These are phyloP conservation scores for Mesorhabditis sp. DNA, from an alignment of 2,888 invertebrate genomes.

Conservation along the genomic window DNA sequence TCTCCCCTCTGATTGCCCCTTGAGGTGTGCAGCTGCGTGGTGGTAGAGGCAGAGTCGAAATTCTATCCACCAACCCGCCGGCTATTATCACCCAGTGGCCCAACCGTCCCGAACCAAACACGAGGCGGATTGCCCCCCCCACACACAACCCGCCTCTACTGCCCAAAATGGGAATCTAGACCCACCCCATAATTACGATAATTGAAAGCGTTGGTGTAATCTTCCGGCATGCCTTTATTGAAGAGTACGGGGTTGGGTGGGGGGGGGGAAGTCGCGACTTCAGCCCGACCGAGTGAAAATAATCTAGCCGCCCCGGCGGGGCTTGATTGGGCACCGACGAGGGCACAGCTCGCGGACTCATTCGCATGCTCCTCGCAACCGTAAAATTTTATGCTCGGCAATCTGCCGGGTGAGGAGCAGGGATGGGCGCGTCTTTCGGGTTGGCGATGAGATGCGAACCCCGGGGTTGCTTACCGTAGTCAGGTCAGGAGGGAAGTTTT, in stretches of 20 bases:
- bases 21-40: conserved; percentile 3
- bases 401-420: background rate
- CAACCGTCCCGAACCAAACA: background rate
- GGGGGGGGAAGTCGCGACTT: too few species aligned
- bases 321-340: too few species aligned
- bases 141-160: background rate
- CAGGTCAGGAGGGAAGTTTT: background rate
- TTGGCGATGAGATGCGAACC: background rate
- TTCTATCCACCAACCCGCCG: conserved; percentile 2
- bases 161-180: background rate
- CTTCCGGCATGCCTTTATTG: too few species aligned
- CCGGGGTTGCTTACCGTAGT: background rate
- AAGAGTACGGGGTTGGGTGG: too few species aligned
- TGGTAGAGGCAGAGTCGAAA: background rate
- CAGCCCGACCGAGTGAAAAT: too few species aligned
- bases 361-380: background rate
- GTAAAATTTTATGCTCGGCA: conserved; percentile 1
- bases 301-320: too few species aligned
- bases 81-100: background rate
- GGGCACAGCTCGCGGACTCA: background rate
- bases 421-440: background rate
- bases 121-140: background rate
- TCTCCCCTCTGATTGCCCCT: background rate
- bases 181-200: conserved; percentile 4
- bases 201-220: background rate